Base-by-base conservation (phyloP, 2,888 invertebrate genomes). In the Idaea aversata region DNA sequence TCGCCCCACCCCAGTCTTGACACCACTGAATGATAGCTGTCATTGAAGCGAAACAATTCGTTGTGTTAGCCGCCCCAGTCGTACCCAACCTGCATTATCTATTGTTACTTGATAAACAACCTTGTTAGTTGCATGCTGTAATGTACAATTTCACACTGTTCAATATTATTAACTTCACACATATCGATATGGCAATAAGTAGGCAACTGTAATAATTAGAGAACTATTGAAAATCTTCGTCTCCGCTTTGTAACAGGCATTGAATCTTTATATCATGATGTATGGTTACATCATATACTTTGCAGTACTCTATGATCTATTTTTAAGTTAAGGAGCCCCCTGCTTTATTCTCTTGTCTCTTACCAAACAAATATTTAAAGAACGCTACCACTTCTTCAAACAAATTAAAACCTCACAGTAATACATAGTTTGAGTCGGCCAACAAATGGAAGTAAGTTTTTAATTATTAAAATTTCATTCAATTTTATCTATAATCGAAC, bases 1-100 rank as follows among this genome's bases (percentile, higher is more conserved):
- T 83, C 90, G 91, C 92, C 91, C 92, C 92, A 91, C 91, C 91
- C 91, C 88, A 82, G 83, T 78, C 76, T 80, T 78, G 79, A 80
- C 80, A 83, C 80, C 77, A 78, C 83, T 87, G 85, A 87, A 84
- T 85, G 85, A 84, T 85, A 84, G 79, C 84, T 87, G 85, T 87
- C 87, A 85, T 84, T 86, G 81, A 79, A 85, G 83, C 84, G 82
- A 85, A 82, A 85, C 86, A 83, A 83, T 84, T 85, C 85, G 86
- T 86, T 87, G 84, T 84, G 78, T 81, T 76, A 71, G 68, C 72
- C 75, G 73, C 34, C n/a, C 58, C 58, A 58, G 15, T 58, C 16
- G 71, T 75, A 74, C 71, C 71, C 71, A 75, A 73, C 72, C 71
- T 75, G 65, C 71, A 77, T 75, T 72, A 65, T 68, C 70, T 69